Conservation (phyloP, 2,888 invertebrate species). For the Euphydryas editha region DNA sequence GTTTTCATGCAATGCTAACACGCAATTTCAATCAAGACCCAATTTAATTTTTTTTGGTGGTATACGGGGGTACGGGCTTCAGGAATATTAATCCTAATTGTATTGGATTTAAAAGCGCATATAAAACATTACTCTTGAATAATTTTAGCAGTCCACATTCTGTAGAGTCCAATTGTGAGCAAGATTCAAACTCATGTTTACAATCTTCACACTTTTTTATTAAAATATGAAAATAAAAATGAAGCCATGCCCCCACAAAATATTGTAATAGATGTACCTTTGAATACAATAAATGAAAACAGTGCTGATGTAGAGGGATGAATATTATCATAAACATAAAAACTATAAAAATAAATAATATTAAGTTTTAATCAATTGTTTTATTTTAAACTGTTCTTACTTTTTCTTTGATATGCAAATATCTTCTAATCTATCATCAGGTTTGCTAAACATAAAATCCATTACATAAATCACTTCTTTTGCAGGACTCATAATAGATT, state of each 20-base stretch:
- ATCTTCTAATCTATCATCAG: too few species aligned
- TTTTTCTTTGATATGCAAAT: too few species aligned
- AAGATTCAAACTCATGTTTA: not conserved
- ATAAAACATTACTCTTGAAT: not conserved
- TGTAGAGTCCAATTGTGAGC: conserved; percentile 5
- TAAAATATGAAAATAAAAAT: not conserved
- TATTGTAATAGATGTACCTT: not conserved
- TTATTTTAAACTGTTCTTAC: not conserved
- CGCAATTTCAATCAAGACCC: not conserved
- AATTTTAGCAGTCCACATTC: not conserved
- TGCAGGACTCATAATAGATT: too few species aligned
- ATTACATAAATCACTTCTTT: too few species aligned
- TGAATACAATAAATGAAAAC: not conserved
- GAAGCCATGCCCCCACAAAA: not conserved
- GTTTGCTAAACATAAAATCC: too few species aligned
- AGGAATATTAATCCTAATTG: not conserved
- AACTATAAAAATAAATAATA: not conserved
- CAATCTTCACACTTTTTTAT: not conserved
- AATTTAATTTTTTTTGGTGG: conserved; percentile 1
- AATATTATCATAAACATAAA: too few species aligned
- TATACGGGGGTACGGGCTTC: not conserved
- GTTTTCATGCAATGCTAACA: not conserved
- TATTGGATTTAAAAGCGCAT: conserved; percentile 2
- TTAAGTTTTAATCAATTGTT: not conserved
- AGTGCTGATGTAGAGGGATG: not conserved